Evolutionary conservation across 1,140 invertebrate species (phyloP).

Genomic region (Trachymyrmex cornetzi): DNA sequence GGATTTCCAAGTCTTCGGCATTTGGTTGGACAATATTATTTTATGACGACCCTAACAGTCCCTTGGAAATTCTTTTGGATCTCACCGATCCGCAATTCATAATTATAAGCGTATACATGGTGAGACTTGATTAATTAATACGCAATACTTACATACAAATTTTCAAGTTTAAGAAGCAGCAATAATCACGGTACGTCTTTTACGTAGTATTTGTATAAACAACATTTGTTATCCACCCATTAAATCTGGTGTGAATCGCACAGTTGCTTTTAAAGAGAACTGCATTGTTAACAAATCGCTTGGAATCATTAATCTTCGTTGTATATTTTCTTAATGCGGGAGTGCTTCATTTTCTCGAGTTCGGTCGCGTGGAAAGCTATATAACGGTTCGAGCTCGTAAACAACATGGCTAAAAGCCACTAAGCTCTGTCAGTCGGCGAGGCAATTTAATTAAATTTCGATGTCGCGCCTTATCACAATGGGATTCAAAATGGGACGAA

Average conservation of each 20-base stretch:
- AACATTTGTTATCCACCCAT: constrained; percentile 15
- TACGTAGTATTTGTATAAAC: not conserved
- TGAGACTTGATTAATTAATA: constrained; percentile 23
- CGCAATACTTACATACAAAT: not conserved
- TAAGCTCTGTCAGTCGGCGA: constrained; percentile 58
- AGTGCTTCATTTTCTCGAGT: constrained; percentile 22
- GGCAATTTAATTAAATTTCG: constrained; percentile 77
- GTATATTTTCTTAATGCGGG: constrained; percentile 46
- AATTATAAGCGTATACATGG: not conserved
- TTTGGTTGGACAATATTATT: constrained; percentile 79
- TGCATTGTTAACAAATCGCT: constrained; percentile 39
- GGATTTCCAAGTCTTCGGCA: constrained; percentile 58
- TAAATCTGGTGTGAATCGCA: constrained; percentile 40
- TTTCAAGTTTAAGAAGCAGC: constrained; percentile 7
- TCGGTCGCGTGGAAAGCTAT: constrained; percentile 44
- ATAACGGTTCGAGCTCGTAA: constrained; percentile 65
- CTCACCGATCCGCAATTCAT: constrained; percentile 51
- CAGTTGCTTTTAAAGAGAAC: constrained; percentile 1
- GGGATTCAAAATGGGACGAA: constrained; percentile 56
- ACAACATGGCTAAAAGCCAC: constrained; percentile 60
- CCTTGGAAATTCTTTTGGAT: constrained; percentile 32
- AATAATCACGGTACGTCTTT: not conserved
- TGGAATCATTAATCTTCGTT: constrained; percentile 59
- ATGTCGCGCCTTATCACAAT: constrained; percentile 74
- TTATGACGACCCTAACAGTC: constrained; percentile 60